Evolutionary conservation across 2,888 invertebrate genomes (phyloP).

Genomic region (Odontocerum albicorne): DNA sequence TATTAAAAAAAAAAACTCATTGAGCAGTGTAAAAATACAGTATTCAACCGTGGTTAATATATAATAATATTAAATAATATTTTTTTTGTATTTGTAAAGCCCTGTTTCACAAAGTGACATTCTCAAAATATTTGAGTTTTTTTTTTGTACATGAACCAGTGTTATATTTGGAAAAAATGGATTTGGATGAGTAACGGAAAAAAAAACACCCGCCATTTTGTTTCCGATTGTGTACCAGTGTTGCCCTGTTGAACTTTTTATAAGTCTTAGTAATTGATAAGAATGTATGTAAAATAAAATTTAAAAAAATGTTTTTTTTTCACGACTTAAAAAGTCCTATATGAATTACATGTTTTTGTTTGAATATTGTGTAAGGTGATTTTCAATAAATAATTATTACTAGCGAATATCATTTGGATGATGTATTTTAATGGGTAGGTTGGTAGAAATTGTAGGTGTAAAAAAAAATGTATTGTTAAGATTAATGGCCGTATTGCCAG

Average conservation of each 20-base stretch:
- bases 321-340: slow-evolving; percentile 25
- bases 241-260: slow-evolving; percentile 13
- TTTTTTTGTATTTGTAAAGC: slow-evolving; percentile 11
- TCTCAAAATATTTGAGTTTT: too few species aligned
- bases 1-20: neutral
- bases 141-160: neutral
- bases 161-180: neutral
- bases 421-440: slow-evolving; percentile 7
- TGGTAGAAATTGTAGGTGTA: slow-evolving; percentile 22
- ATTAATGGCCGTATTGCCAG: slow-evolving; percentile 2
- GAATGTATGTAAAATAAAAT: slow-evolving; percentile 6
- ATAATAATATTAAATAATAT: slow-evolving; percentile 7
- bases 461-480: slow-evolving; percentile 9
- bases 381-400: slow-evolving; percentile 20
- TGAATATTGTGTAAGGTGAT: slow-evolving; percentile 14
- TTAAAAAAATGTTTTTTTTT: slow-evolving; percentile 17
- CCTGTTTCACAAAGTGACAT: too few species aligned
- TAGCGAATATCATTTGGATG: slow-evolving; percentile 7
- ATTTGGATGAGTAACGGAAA: neutral
- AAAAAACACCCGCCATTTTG: slow-evolving; percentile 9
- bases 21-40: neutral
- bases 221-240: slow-evolving; percentile 14
- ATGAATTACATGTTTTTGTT: slow-evolving; percentile 18
- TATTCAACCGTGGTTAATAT: neutral
- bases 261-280: slow-evolving; percentile 14